phyloP scores from a whole-genome alignment of 2,888 invertebrate species.

The Harpagoxenus sublaevis region DNA sequence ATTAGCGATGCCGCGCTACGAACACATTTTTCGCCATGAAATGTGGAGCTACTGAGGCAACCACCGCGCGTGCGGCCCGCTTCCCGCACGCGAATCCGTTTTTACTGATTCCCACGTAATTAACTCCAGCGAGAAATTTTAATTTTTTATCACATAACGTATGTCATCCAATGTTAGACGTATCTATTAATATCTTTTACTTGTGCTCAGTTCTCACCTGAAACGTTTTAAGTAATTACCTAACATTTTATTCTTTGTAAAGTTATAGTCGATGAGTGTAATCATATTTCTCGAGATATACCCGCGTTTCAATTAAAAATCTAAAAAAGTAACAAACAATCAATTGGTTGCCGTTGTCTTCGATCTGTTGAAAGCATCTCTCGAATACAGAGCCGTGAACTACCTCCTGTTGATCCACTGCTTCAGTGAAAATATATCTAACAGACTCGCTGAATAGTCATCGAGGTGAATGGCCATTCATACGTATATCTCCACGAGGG shows the following conservation, averaged over 20 bases:
- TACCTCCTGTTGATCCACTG: neutral
- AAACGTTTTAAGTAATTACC: neutral
- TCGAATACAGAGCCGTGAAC: neutral
- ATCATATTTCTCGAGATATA: neutral
- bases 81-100: slow-evolving; percentile 15
- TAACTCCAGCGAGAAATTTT: neutral
- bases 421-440: slow-evolving; percentile 21
- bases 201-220: neutral
- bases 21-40: slow-evolving; percentile 28
- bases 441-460: slow-evolving; percentile 31
- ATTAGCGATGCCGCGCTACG: slow-evolving; percentile 34
- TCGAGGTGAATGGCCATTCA: slow-evolving; percentile 35
- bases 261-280: neutral
- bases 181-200: neutral
- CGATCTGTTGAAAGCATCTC: neutral
- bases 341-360: neutral
- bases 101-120: slow-evolving; percentile 6
- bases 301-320: neutral
- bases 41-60: neutral
- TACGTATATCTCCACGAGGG: slow-evolving; percentile 18
- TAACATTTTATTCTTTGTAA: neutral
- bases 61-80: neutral
- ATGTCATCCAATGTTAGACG: neutral
- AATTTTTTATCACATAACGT: slow-evolving; percentile 22
- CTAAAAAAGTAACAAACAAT: neutral